Base-by-base conservation (phyloP, 2,113 vertebrate species). In the Poeciliopsis retropinna region DNA sequence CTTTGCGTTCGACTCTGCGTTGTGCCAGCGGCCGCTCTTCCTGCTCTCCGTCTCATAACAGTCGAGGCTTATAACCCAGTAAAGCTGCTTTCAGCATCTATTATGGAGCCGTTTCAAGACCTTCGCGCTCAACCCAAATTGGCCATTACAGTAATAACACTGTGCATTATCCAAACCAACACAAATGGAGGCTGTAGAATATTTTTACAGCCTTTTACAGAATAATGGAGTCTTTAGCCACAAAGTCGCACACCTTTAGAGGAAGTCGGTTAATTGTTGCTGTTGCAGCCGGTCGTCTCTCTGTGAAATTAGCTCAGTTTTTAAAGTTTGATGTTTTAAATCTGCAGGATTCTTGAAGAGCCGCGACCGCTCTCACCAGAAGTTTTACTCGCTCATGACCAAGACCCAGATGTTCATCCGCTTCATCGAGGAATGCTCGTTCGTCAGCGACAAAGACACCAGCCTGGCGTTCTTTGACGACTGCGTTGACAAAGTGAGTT, bases 401-500 rank as follows among this genome's bases (percentile, higher is more conserved):
- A 99, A 97, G 93, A 99, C 98, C 25, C 98, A 99, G 68, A 99
- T 99, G 98, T 99, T 99, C 83, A 99, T 98, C 91, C 97, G 97
- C 72, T 99, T 99, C 80, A 99, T 99, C 57, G 98, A 99, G 80
- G 98, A 99, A 60, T 99, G 98, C 84, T 99, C 98, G 19, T 99
- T 99, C 76, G 98, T 99, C 90, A 99, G 98, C 28, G 97, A 99
- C 87, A 98, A 99, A 88, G 97, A 99, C 28, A 96, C 98, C 84
- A 98, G 98, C 86, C 91, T 99, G 79, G 98, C 97, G 0, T 99
- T 99, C 93, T 99, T 99, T 82, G 98, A 99, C 87, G 98, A 99
- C 92, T 99, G 98, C 9, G 97, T 99, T 75, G 97, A 99, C 90
- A 99, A 99, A 94, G 98, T 99, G 72, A 85, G 87, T n/a, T 3